Evolutionary conservation across 2,888 invertebrate species (phyloP), one percentile per base, ranked within the genome.

Genomic region (Agrochola lychnidis): DNA sequence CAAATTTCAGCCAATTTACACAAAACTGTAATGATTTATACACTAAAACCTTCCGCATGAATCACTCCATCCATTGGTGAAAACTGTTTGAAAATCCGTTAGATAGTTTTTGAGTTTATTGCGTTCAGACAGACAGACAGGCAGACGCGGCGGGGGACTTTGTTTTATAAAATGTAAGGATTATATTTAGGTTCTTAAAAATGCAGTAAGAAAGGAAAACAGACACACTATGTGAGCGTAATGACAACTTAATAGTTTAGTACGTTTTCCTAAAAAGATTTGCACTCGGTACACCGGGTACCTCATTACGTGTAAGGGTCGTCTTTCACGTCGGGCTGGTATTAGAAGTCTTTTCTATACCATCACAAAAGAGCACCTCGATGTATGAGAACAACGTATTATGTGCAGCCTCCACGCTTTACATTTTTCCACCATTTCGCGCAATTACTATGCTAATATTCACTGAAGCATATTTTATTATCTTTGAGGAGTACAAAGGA

Each of bases 401-500:
- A 76, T 62, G 56, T 63, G 63, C 22, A 66, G n/a, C 40, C 40
- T 73, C 73, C 36, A 30, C 36, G 48, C n/a, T 74, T 74, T 77
- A 78, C 78, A 76, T 76, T 83, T 67, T 87, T 70, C 69, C 69
- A 76, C 25, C 61, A 77, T 78, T 79, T 73, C 59, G 19, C 14
- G 45, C 76, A 75, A 84, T 86, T 85, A 77, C 83, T 83, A 79
- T 81, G 76, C 61, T 81, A 76, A 81, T 81, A 61, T 84, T 82
- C 70, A 76, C 61, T 73, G 78, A 81, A 77, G 74, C 71, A 82
- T 78, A 86, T 78, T 85, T 86, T 87, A 84, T 82, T 87, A 83
- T 83, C 78, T 84, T 78, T 76, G n/a, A 53, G 53, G 64, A 72
- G 64, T 77, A 89, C 84, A 87, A 90, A 88, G 73, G 79, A 84